These are phyloP conservation scores for Oryzias dopingdopingensis DNA, from an alignment of 2,797 vertebrate genomes.

Conservation along the genomic window DNA sequence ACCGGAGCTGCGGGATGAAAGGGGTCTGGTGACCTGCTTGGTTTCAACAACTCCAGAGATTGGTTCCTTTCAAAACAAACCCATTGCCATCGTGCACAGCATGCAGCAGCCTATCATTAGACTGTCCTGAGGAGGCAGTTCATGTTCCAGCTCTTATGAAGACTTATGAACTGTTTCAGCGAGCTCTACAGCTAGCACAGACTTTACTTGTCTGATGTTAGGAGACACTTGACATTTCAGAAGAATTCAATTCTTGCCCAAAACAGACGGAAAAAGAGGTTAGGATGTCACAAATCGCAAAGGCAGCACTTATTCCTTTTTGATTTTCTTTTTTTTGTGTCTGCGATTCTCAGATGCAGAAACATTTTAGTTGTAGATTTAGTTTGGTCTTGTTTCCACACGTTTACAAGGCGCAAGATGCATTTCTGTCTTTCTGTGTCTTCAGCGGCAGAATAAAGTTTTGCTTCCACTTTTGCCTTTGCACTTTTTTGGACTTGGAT, in stretches of 20 bases:
- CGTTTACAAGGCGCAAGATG: slow-evolving; percentile 3
- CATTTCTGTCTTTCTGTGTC: slow-evolving; percentile 37
- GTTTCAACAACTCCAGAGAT: slow-evolving; percentile 14
- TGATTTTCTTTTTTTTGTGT: background rate
- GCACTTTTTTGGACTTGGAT: background rate
- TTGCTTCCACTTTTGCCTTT: slow-evolving; percentile 20
- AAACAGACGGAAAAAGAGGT: slow-evolving; percentile 7
- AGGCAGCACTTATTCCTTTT: too few relatives aligned
- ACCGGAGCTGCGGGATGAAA: background rate
- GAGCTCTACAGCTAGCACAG: slow-evolving; percentile 35
- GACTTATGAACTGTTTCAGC: slow-evolving; percentile 22
- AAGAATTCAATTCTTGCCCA: slow-evolving; percentile 28
- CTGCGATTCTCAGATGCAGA: background rate
- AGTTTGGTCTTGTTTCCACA: background rate
- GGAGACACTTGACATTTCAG: slow-evolving; percentile 53
- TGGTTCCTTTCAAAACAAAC: slow-evolving; percentile 26
- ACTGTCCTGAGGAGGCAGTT: slow-evolving; percentile 43
- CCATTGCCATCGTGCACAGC: slow-evolving; percentile 41
- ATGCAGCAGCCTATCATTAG: slow-evolving; percentile 56
- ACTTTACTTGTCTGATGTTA: slow-evolving; percentile 28
- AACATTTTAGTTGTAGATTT: background rate
- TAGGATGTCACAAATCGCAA: background rate
- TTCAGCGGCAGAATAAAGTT: slow-evolving; percentile 52
- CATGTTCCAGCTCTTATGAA: slow-evolving; percentile 49
- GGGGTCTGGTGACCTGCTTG: slow-evolving; percentile 10